phyloP scores from a whole-genome alignment of 2,113 vertebrate genomes.

The Neolamprologus kungweensis region DNA sequence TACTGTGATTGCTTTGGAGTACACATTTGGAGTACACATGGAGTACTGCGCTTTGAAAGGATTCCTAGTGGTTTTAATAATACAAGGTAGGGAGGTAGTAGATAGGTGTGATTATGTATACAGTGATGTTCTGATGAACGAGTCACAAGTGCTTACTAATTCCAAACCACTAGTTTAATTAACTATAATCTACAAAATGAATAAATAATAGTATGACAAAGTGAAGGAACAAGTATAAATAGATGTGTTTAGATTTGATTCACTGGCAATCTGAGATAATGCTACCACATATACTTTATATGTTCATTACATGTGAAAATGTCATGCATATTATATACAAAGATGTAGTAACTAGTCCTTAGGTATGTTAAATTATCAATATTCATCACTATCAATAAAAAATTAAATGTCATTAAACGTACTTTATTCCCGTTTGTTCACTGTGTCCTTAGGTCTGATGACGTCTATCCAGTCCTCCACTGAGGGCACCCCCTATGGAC shows the following conservation, averaged over 20 bases:
- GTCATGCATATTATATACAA: neutral
- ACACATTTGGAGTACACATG: conserved; percentile 40
- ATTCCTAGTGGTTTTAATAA: conserved; percentile 53
- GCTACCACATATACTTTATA: neutral
- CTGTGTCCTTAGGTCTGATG: conserved; percentile 9
- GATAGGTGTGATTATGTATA: neutral
- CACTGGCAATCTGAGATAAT: neutral
- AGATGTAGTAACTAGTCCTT: neutral
- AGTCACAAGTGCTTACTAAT: neutral
- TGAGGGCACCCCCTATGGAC: neutral
- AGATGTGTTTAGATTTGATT: neutral
- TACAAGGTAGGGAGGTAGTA: conserved; percentile 57
- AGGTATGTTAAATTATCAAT: neutral
- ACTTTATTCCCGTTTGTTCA: neutral
- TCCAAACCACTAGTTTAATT: neutral
- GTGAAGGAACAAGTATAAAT: neutral
- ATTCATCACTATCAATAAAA: neutral
- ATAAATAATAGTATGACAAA: neutral
- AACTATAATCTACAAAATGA: neutral
- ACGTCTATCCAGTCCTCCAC: conserved; percentile 20
- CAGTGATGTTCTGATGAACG: neutral
- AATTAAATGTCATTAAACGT: neutral
- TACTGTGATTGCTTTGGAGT: neutral
- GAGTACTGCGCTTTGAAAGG: conserved; percentile 48
- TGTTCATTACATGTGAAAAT: neutral